phyloP scores from a whole-genome alignment of 2,113 vertebrate species.

The Oxyruncus cristatus region DNA sequence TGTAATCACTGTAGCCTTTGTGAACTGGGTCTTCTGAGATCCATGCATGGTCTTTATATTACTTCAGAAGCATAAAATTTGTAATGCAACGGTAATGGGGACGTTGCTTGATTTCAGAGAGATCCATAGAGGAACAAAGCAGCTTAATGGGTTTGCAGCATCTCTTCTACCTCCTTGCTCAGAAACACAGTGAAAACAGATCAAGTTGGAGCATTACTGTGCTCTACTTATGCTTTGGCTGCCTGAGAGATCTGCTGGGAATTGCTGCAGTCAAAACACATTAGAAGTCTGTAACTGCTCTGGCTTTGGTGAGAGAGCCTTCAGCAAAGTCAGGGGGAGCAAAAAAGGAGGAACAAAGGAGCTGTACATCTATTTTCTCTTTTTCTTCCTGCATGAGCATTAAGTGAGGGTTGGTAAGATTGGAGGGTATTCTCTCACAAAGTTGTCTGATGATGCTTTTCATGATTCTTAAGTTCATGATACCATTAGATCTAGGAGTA shows the following conservation, averaged over 20 bases:
- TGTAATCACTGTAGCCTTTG: background rate
- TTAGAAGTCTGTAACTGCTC: background rate
- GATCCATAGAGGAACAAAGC: background rate
- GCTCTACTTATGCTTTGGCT: background rate
- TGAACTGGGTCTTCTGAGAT: background rate
- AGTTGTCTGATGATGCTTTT: background rate
- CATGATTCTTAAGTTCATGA: background rate
- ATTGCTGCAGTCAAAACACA: background rate
- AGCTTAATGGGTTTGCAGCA: background rate
- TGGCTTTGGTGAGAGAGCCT: background rate
- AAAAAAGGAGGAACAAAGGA: background rate
- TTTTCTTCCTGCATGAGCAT: background rate
- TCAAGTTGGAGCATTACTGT: background rate
- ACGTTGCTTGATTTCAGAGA: background rate
- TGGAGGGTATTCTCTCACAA: background rate
- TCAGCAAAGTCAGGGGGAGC: background rate
- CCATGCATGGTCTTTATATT: background rate
- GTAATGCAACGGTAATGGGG: background rate
- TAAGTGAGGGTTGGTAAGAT: background rate
- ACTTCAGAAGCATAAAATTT: background rate
- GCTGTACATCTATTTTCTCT: background rate
- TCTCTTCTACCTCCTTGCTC: background rate
- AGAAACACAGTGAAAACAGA: fast-evolving
- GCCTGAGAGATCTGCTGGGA: background rate
- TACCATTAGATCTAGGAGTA: background rate